Conservation (phyloP, 2,888 invertebrate genomes). For the Melinaea menophilus region DNA sequence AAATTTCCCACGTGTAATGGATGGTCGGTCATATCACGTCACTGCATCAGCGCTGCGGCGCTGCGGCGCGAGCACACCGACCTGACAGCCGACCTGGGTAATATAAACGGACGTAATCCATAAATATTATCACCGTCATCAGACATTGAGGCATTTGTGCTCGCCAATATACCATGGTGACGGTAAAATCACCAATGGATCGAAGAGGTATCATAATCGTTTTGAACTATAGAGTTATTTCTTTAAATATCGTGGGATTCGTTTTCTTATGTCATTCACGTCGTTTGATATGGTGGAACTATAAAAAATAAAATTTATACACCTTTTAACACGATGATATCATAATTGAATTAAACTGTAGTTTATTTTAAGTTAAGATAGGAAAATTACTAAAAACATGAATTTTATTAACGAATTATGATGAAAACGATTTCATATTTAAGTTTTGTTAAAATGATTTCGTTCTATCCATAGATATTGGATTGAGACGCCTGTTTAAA, state of each 20-base stretch:
- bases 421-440: neutral
- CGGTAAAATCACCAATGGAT: no score
- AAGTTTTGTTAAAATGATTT: neutral
- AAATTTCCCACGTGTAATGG: slow-evolving; percentile 35
- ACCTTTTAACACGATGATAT: no score
- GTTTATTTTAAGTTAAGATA: no score
- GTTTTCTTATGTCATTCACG: no score
- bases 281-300: no score
- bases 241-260: no score
- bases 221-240: no score
- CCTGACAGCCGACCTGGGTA: slow-evolving; percentile 62
- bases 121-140: slow-evolving; percentile 55
- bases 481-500: neutral
- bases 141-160: slow-evolving; percentile 40
- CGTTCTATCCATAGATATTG: neutral
- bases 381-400: no score
- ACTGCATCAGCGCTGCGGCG: slow-evolving; percentile 48
- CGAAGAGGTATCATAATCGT: no score
- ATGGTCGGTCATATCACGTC: slow-evolving; percentile 48
- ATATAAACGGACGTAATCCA: slow-evolving; percentile 69
- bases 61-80: slow-evolving; percentile 54
- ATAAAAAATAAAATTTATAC: no score
- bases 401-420: no score
- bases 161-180: neutral
- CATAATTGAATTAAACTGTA: no score